Conservation (phyloP, 2,888 invertebrate species). For the Magallana nippona region DNA sequence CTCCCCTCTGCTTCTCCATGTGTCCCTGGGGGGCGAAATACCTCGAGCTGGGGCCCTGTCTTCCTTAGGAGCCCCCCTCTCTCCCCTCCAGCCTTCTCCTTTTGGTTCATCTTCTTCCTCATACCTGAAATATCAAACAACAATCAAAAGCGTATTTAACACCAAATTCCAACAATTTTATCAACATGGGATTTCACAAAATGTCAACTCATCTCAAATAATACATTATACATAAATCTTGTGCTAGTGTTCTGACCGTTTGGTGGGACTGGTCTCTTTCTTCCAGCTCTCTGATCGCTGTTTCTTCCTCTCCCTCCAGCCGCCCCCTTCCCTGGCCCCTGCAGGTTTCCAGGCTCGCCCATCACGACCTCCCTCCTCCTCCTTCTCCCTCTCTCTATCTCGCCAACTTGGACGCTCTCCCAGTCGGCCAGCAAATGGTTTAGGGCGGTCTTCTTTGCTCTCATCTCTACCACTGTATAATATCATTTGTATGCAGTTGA, state of each 20-base stretch:
- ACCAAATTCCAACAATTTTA: neutral
- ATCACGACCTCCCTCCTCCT: conserved; percentile 42
- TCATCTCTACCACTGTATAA: neutral
- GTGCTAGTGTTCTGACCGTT: conserved; percentile 38
- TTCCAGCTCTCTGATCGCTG: conserved; percentile 74
- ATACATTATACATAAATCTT: too few relatives aligned
- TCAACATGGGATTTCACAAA: too few relatives aligned
- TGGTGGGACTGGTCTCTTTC: conserved; percentile 50
- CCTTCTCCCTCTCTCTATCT: conserved; percentile 46
- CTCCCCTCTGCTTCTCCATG: conserved; percentile 50
- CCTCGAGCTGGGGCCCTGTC: conserved; percentile 40
- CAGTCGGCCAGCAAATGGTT: neutral
- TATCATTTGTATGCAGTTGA: too few relatives aligned
- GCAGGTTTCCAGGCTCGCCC: conserved; percentile 50
- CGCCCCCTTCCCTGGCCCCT: conserved; percentile 51
- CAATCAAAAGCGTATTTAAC: neutral
- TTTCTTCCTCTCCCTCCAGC: conserved; percentile 75
- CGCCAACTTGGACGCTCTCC: conserved; percentile 35
- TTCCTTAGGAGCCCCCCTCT: neutral
- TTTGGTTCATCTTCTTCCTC: neutral
- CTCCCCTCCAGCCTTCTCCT: conserved; percentile 19
- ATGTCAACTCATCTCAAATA: too few relatives aligned
- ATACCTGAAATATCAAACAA: neutral
- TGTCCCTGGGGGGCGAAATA: conserved; percentile 46
- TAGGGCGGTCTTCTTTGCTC: conserved; percentile 1